Evolutionary conservation across 2,113 vertebrate genomes (phyloP).

Genomic region (Pholis gunnellus): DNA sequence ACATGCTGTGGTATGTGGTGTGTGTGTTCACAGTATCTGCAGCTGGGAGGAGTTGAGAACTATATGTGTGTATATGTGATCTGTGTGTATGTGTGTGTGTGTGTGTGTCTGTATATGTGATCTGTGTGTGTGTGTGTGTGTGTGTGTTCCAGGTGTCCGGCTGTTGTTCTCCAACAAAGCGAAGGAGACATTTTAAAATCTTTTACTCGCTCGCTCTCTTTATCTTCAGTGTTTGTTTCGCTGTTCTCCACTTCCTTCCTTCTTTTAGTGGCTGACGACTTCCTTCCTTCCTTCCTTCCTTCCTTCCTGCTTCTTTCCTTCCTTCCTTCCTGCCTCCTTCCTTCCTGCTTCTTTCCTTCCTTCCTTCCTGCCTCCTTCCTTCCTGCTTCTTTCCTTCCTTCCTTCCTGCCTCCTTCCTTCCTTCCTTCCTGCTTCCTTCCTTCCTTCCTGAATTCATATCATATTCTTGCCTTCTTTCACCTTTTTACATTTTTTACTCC

Average conservation of each 20-base stretch:
- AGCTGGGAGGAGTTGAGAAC: not conserved
- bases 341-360: not conserved
- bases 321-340: not conserved
- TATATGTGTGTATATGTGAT: not conserved
- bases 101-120: slow-evolving; percentile 3
- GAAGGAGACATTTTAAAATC: not conserved
- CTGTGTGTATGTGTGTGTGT: not conserved
- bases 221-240: slow-evolving; percentile 1
- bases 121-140: not conserved
- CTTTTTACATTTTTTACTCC: not conserved
- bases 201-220: not conserved
- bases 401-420: not conserved
- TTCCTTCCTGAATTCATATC: not conserved
- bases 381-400: not conserved
- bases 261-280: not conserved
- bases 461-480: not conserved
- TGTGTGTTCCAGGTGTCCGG: slow-evolving; percentile 1
- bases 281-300: slow-evolving; percentile 25
- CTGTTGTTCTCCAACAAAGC: not conserved
- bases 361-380: not conserved
- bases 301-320: too few relatives aligned
- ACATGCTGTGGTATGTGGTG: not conserved
- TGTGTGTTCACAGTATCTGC: slow-evolving; percentile 9
- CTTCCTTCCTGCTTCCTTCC: not conserved
- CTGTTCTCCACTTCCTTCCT: not conserved